Percentiles rank a stretch among this genome's conserved stretches.
Conservation (phyloP, 2,113 vertebrate genomes). For the Cephalopholis sonnerati region DNA sequence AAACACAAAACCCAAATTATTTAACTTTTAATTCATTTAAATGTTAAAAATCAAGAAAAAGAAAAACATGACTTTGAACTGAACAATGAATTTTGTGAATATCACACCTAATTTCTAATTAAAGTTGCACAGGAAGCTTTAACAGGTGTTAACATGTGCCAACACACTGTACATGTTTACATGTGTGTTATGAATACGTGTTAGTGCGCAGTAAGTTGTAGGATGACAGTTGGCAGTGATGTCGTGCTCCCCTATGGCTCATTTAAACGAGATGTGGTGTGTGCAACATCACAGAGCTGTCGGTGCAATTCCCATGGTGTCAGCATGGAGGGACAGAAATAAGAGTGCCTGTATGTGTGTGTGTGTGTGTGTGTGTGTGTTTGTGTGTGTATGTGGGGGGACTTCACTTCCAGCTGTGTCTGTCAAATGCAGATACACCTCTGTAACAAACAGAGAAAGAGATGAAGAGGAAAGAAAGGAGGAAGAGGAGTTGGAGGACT, state of each 20-base stretch:
- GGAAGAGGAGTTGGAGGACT: not conserved
- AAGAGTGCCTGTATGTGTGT: not conserved
- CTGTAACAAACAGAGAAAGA: not conserved
- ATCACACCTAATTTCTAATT: no score
- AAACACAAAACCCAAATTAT: no score
- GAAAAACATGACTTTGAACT: no score
- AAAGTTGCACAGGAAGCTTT: not conserved
- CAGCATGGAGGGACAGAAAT: not conserved
- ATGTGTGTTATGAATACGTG: not conserved
- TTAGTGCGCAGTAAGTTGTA: not conserved
- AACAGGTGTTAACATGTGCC: not conserved
- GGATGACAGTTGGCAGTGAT: slow-evolving; percentile 27
- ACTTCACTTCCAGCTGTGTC: slow-evolving; percentile 61
- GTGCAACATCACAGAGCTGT: slow-evolving; percentile 45
- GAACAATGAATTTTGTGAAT: no score
- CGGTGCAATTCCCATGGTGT: slow-evolving; percentile 23
- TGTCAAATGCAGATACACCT: slow-evolving; percentile 55
- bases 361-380: not conserved
- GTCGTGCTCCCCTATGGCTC: slow-evolving; percentile 23
- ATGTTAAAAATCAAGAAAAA: no score
- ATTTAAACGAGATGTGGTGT: slow-evolving; percentile 39
- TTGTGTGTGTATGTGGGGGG: not conserved
- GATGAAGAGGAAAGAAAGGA: not conserved
- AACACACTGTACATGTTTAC: not conserved
- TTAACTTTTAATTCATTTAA: no score